Base-by-base conservation (phyloP, 2,113 vertebrate genomes). In the Isurus oxyrinchus region DNA sequence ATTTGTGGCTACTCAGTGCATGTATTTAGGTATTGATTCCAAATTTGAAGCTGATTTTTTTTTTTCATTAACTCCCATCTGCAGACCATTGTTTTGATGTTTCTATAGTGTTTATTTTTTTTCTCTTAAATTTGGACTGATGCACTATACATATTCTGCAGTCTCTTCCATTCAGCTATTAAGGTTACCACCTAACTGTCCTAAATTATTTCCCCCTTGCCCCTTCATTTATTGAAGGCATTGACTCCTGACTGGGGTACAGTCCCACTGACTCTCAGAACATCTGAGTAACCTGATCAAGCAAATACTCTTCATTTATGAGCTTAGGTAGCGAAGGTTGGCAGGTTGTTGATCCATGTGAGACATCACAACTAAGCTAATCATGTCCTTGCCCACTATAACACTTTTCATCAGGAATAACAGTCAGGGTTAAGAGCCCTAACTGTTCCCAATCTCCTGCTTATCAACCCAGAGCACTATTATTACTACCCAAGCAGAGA, bases 81-180 rank as follows among this genome's bases (percentile, higher is more conserved):
- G 27, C 25, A 87, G 27, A 35, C 44, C n/a, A 63, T 14, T 40
- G 94, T 13, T 49, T 55, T 84, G 53, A 14, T 55, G 53, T 35
- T 61, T 96, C 96, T 63, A 25, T n/a, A n/a, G 55, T 96, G 79
- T 61, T 84, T 61, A 13, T 35, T 31, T 96, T 63, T 40, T 86
- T 59, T 35, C 57, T 35, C 6, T 66, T 40, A 66, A 94, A 40
- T 94, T 87, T 69, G 87, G 44, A 31, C n/a, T 49, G 25, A 40
- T 72, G 66, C 44, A 35, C 81, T 21, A 94, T 19, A 40, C 23
- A n/a, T 40, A 35, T 11, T 40, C 35, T 94, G 35, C 90, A 66
- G 90, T 66, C 35, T 61, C 90, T 63, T 66, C 35, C 21, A 23
- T 63, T 66, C 90, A 21, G 40, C 16, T 35, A n/a, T 61, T 61